phyloP scores from a whole-genome alignment of 1,140 invertebrate species.

The Capitella teleta region DNA sequence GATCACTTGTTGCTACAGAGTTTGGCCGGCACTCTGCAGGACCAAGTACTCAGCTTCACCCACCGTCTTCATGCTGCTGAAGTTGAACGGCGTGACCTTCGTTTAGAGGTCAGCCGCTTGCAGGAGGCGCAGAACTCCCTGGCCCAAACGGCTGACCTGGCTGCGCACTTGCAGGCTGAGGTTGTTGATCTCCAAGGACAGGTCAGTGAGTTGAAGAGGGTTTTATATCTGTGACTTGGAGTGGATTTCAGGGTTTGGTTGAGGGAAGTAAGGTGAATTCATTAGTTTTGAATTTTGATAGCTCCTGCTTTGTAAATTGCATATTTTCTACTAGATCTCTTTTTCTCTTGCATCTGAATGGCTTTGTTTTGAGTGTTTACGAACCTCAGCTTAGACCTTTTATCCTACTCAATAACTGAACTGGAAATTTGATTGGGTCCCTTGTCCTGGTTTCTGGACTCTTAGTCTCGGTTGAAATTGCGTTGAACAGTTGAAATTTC shows the following conservation, averaged over 20 bases:
- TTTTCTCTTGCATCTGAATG: not conserved
- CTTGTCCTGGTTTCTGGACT: not conserved
- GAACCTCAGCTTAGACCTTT: not conserved
- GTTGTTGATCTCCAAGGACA: not conserved
- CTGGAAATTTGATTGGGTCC: not conserved
- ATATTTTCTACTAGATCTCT: not conserved
- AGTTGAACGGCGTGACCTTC: slow-evolving; percentile 18
- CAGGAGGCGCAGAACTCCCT: not conserved
- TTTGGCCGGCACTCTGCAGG: slow-evolving; percentile 19
- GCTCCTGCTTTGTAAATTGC: not conserved
- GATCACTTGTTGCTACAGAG: not conserved
- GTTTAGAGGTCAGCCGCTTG: not conserved
- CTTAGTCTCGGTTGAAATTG: not conserved
- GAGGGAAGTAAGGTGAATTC: not conserved
- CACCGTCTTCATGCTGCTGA: slow-evolving; percentile 30
- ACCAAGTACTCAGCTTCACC: slow-evolving; percentile 32
- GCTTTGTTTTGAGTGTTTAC: not conserved
- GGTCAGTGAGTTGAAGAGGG: not conserved
- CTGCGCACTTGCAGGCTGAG: slow-evolving; percentile 1
- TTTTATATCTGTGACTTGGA: not conserved
- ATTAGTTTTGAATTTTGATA: not conserved
- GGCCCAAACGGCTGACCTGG: not conserved
- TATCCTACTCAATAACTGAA: not conserved
- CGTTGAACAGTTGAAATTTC: not conserved
- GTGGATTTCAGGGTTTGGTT: not conserved